Conservation (phyloP, 2,888 invertebrate genomes). For the Macrosoma leucophasiata region DNA sequence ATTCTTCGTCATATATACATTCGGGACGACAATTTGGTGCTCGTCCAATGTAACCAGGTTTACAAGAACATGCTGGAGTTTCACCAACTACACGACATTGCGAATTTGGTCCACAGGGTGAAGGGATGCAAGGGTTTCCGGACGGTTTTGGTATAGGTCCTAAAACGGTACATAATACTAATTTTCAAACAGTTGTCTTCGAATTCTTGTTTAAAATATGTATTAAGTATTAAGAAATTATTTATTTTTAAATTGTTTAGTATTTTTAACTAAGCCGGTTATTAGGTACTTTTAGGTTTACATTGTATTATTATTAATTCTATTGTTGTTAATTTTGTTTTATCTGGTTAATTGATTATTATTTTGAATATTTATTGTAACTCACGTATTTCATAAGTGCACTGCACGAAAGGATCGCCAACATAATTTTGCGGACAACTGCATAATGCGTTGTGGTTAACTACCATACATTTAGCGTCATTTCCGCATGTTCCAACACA, state of each 20-base stretch:
- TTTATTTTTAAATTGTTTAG: conserved; percentile 2
- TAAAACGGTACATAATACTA: conserved; percentile 49
- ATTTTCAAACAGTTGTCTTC: neutral
- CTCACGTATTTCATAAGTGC: conserved; percentile 82
- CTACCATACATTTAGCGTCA: conserved; percentile 87
- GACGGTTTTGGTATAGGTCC: conserved; percentile 72
- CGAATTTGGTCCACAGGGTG: conserved; percentile 90
- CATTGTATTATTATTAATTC: conserved; percentile 1
- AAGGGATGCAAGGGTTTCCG: conserved; percentile 85
- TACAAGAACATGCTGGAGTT: conserved; percentile 87
- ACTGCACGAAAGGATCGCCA: conserved; percentile 89
- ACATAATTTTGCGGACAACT: conserved; percentile 83
- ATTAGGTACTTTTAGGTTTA: too few species aligned
- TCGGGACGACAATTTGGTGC: conserved; percentile 91
- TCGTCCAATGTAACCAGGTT: conserved; percentile 85
- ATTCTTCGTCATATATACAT: conserved; percentile 90
- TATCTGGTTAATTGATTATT: too few species aligned
- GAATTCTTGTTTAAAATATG: neutral
- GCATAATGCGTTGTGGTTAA: conserved; percentile 91
- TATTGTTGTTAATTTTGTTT: conserved; percentile 14
- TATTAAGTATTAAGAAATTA: too few species aligned
- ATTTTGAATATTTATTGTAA: conserved; percentile 20
- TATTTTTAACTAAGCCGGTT: too few species aligned
- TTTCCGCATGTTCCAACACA: conserved; percentile 89
- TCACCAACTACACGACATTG: conserved; percentile 86